phyloP scores from a whole-genome alignment of 2,113 vertebrate species.

The Puffinus mauretanicus region DNA sequence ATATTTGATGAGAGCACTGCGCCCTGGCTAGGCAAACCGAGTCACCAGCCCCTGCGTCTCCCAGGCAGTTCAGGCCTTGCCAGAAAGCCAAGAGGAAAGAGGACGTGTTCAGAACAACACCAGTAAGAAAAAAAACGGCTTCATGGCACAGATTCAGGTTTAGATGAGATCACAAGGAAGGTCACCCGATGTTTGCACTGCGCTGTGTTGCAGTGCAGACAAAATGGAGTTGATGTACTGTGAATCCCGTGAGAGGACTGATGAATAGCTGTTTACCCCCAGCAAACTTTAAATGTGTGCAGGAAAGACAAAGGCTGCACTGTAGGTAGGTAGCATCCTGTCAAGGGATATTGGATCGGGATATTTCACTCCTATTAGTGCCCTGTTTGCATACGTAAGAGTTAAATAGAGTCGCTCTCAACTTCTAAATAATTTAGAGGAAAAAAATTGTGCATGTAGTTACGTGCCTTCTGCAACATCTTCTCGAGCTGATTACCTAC shows the following conservation, averaged over 20 bases:
- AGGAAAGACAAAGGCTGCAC: background rate
- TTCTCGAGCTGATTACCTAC: background rate
- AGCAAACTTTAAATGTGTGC: background rate
- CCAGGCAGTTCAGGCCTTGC: background rate
- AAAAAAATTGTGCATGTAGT: background rate
- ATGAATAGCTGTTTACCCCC: background rate
- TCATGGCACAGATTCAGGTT: background rate
- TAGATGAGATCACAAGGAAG: constrained; percentile 28
- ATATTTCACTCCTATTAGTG: background rate
- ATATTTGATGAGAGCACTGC: background rate
- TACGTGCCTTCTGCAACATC: background rate
- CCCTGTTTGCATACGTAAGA: background rate
- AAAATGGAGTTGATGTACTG: background rate
- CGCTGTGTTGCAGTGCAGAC: background rate
- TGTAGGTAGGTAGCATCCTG: background rate
- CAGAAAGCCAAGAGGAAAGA: background rate
- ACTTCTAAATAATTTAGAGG: background rate
- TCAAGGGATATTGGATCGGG: background rate
- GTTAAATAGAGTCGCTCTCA: background rate
- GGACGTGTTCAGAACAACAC: background rate
- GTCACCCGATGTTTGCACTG: constrained; percentile 35
- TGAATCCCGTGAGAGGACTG: background rate
- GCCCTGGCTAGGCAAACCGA: background rate
- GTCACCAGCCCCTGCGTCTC: background rate
- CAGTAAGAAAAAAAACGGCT: background rate